These are phyloP conservation scores for Gambusia yucatana DNA, from an alignment of 2,797 vertebrate genomes.

Conservation along the genomic window DNA sequence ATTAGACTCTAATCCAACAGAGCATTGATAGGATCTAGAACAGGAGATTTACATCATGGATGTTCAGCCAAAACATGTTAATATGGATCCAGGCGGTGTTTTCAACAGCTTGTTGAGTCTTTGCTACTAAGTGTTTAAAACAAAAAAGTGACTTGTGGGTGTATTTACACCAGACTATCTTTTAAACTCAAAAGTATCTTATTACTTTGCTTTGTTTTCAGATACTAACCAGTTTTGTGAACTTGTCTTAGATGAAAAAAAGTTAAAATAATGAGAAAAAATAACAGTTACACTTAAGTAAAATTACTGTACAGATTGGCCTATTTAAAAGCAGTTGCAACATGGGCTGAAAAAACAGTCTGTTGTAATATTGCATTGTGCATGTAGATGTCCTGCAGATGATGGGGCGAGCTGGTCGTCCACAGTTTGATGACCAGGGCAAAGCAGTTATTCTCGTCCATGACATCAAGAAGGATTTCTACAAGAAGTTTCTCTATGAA, in stretches of 20 bases:
- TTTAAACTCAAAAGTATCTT: background rate
- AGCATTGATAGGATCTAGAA: background rate
- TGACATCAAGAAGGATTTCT: constrained; percentile 99
- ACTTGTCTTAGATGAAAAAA: background rate
- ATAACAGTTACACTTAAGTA: background rate
- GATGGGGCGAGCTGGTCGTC: constrained; percentile 98
- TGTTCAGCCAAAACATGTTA: background rate
- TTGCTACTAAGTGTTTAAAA: background rate
- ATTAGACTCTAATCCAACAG: background rate
- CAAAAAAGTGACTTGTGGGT: background rate
- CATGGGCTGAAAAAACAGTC: background rate
- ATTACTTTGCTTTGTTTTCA: background rate
- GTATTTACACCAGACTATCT: background rate
- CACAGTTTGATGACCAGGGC: constrained; percentile 98
- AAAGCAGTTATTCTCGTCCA: constrained; percentile 99
- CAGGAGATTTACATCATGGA: background rate
- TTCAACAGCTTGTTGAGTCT: background rate
- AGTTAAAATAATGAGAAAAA: background rate
- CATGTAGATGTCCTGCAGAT: constrained; percentile 96
- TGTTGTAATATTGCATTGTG: background rate
- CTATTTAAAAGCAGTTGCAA: background rate
- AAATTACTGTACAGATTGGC: background rate
- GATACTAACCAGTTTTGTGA: background rate
- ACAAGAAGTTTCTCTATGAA: constrained; percentile 99
- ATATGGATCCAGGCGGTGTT: background rate